A percentile compares a stretch with the other conserved stretches of the same genome.
These are phyloP conservation scores for Notiomystis cincta DNA, from an alignment of 2,113 vertebrate genomes.

Conservation along the genomic window DNA sequence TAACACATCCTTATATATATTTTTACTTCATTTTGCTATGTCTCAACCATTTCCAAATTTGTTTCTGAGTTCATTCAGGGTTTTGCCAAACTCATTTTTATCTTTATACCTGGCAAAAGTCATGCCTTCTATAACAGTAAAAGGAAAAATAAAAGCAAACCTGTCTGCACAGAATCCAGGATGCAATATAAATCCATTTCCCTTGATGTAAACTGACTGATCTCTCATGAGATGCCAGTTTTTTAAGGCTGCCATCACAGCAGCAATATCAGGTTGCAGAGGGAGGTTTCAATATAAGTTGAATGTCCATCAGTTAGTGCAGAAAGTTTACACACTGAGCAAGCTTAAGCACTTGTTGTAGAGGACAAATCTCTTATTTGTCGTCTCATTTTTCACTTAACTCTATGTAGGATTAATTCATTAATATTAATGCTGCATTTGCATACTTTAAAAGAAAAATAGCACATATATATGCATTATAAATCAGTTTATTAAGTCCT, in stretches of 20 bases:
- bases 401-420: background rate
- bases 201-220: background rate
- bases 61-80: background rate
- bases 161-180: background rate
- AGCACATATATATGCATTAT: background rate
- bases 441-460: background rate
- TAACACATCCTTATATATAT: background rate
- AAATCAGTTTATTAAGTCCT: background rate
- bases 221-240: background rate
- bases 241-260: background rate
- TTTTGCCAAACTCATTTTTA: background rate
- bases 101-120: background rate
- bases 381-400: background rate
- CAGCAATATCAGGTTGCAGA: background rate
- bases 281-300: background rate
- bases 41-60: background rate
- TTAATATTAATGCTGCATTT: background rate
- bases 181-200: background rate
- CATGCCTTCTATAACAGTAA: background rate
- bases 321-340: background rate
- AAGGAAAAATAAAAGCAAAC: background rate
- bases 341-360: background rate
- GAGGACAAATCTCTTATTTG: background rate
- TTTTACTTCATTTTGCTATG: background rate
- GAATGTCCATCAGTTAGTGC: background rate